Percentiles rank a stretch among this genome's conserved stretches.
Conservation (phyloP, 92 coral and sea anemone genomes). For the Isaurus tuberculatus region DNA sequence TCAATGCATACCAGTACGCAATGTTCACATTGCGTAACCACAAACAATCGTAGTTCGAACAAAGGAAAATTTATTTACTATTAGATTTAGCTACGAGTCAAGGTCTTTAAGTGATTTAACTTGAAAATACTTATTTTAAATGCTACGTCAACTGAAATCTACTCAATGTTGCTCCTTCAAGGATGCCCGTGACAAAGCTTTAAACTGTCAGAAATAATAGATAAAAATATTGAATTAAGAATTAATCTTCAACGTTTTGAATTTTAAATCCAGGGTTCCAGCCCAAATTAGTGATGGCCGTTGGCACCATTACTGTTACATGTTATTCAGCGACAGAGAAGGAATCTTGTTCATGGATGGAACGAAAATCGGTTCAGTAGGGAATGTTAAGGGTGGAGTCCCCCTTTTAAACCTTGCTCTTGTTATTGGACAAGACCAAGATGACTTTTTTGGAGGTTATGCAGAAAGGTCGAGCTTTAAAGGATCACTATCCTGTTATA, state of each 20-base stretch:
- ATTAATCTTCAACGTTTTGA: neutral
- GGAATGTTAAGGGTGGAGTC: accelerated
- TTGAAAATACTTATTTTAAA: too few species aligned
- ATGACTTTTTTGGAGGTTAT: neutral
- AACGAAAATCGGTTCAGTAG: neutral
- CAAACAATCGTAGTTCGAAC: too few species aligned
- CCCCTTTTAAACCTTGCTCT: neutral
- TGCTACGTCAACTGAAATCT: too few species aligned
- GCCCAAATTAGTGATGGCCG: constrained; percentile 3
- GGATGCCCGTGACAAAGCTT: too few species aligned
- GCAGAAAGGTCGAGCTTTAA: neutral
- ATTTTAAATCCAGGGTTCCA: neutral
- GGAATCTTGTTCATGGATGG: constrained; percentile 17
- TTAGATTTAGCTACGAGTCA: too few species aligned
- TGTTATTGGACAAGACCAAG: constrained; percentile 38
- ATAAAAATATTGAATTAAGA: neutral
- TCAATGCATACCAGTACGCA: too few species aligned
- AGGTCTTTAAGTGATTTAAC: too few species aligned
- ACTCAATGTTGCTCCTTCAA: too few species aligned
- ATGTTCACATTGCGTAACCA: too few species aligned
- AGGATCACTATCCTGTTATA: constrained; percentile 36
- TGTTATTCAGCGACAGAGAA: neutral
- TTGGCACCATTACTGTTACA: constrained; percentile 44
- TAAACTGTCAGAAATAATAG: too few species aligned
- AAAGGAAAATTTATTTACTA: too few species aligned